Percentiles rank a stretch among this genome's conserved stretches.
These are phyloP conservation scores for Phenacoccus solenopsis DNA, from an alignment of 1,140 invertebrate species.

Conservation along the genomic window DNA sequence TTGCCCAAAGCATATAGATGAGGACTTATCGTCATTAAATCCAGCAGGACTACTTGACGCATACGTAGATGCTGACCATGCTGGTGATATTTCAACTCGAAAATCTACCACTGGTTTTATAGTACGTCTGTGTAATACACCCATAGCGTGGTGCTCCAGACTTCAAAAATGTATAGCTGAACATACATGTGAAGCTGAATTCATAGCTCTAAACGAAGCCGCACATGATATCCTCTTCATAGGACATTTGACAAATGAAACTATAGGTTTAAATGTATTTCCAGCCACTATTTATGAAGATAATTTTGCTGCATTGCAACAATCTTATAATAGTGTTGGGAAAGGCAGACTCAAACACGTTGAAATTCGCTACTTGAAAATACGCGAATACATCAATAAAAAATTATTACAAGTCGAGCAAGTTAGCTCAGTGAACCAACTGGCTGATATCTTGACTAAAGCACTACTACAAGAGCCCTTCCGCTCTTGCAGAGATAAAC, in stretches of 20 bases:
- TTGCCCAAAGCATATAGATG: background rate
- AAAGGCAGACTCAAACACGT: conserved; percentile 20
- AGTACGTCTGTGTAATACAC: background rate
- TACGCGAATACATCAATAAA: background rate
- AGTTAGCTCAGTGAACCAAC: background rate
- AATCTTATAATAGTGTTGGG: background rate
- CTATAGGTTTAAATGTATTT: background rate
- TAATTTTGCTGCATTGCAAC: conserved; percentile 1
- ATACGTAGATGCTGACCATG: conserved; percentile 12
- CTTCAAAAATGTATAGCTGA: conserved; percentile 1
- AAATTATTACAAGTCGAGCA: background rate
- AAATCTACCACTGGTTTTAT: conserved; percentile 17
- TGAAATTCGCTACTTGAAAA: conserved; percentile 6
- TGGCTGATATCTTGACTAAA: conserved; percentile 1
- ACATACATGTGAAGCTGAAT: background rate
- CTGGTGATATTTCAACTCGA: background rate
- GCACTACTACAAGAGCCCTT: background rate
- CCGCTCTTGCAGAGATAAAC: background rate
- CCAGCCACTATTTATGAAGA: conserved; percentile 4
- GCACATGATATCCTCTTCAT: background rate
- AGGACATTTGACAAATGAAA: background rate
- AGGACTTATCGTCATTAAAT: background rate
- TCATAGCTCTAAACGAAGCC: background rate
- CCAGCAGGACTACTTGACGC: background rate
- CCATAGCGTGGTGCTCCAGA: background rate